Evolutionary conservation across 2,888 invertebrate species (phyloP), one percentile per base, ranked within the genome.

Genomic region (Cryptophagus acutangulus): DNA sequence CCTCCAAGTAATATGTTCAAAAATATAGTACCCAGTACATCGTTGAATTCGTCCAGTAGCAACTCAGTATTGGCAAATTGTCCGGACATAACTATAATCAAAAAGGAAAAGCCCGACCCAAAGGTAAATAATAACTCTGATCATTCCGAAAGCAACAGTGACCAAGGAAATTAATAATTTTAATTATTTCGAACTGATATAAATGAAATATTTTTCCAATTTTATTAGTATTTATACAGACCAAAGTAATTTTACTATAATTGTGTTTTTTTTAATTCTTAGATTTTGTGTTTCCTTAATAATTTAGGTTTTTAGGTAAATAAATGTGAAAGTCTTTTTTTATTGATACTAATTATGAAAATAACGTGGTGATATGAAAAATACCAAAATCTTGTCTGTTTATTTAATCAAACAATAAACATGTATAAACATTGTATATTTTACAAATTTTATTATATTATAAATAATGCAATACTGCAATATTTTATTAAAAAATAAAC

Each of bases 31-130:
- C 26, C 16, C 14, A 37, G 12, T 4, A 25, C 36, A 20, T 36
- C 36, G 2, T 30, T 29, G 20, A 39, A 33, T 12, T 33, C 48
- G 2, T 37, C 49, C 5, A 31, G 31, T 16, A 31, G 31, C 12
- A 31, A 31, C 62, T 53, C 68, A 57, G 59, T 73, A 12, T 63
- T 76, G 46, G 72, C 73, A 34, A 74, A 76, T 56, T 75, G 77
- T 58, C 76, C 77, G 1, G 78, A 78, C 58, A 77, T 78, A 43
- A 77, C 77, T 35, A 76, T 78, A 46, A 75, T 78, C 29, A 77
- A 78, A 57, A 75, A 76, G 48, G 77, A 78, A 54, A 73, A 69
- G 55, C 58, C 67, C 52, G 71, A 70, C 28, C 63, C 63, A 24
- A 12, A 72, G 51, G 64, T 74, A 38, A 69, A 69, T 48, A 70